A percentile compares a stretch with the other conserved stretches of the same genome.
phyloP scores from a whole-genome alignment of 1,140 invertebrate genomes.

The Mercenaria mercenaria region DNA sequence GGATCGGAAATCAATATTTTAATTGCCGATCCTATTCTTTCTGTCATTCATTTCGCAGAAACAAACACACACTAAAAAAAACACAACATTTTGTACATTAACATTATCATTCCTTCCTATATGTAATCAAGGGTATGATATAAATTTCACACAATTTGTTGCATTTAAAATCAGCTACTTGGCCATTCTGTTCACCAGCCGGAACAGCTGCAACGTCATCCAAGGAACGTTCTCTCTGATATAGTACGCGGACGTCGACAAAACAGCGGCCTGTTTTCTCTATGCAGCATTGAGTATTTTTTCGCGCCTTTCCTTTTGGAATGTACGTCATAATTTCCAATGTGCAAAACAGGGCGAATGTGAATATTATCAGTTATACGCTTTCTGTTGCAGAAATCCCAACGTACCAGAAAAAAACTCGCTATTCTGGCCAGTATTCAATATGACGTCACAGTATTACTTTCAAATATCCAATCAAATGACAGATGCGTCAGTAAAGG shows the following conservation, averaged over 20 bases:
- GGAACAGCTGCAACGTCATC: no score
- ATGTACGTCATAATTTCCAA: background rate
- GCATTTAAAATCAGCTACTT: no score
- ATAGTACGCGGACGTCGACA: background rate
- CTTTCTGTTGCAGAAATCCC: background rate
- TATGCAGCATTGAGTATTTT: background rate
- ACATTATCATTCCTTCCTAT: no score
- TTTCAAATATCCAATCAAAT: background rate
- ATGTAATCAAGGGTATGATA: no score
- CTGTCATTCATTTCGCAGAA: no score
- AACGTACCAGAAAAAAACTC: background rate
- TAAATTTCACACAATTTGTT: no score
- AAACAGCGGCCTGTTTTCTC: background rate
- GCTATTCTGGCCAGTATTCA: background rate
- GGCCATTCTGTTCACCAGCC: no score
- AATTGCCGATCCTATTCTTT: no score
- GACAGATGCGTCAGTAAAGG: background rate
- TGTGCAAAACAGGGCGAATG: background rate
- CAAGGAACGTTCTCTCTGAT: no score
- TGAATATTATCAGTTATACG: background rate
- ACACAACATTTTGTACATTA: no score
- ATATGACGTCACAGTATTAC: background rate
- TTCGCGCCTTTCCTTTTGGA: background rate
- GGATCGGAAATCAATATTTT: no score
- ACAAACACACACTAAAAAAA: no score